Evolutionary conservation across 2,797 vertebrate genomes (phyloP).

Genomic region (Acanthornis magna): DNA sequence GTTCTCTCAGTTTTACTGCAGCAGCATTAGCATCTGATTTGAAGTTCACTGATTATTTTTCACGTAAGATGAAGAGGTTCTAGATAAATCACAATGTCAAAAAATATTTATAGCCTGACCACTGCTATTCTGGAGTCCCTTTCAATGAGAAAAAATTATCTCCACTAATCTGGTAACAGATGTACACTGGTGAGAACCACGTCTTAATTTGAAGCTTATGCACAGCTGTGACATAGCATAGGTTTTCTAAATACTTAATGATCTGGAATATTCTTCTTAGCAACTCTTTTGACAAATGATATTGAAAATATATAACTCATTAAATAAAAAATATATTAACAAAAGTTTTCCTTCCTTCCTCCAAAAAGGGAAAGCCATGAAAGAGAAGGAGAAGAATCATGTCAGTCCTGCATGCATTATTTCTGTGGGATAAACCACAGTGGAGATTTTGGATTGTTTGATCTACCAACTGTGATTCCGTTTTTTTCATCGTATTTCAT

Average conservation of each 20-base stretch:
- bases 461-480: not conserved
- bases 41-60: not conserved
- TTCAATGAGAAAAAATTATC: not conserved
- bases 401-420: not conserved
- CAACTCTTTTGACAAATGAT: not conserved
- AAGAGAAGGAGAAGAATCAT: not conserved
- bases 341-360: not conserved
- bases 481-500: not conserved
- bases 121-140: not conserved
- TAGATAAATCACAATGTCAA: not conserved
- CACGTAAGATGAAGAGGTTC: not conserved
- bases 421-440: not conserved
- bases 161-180: not conserved
- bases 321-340: not conserved
- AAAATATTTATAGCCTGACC: not conserved
- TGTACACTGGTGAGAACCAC: not conserved
- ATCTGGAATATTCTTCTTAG: not conserved
- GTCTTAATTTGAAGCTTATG: not conserved
- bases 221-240: not conserved
- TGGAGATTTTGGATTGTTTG: not conserved
- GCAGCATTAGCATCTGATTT: not conserved
- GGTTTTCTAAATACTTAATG: not conserved
- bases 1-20: not conserved
- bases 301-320: not conserved
- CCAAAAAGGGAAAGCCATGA: not conserved